Base-by-base conservation (phyloP, 2,113 vertebrate species). In the Myiozetetes cayanensis region DNA sequence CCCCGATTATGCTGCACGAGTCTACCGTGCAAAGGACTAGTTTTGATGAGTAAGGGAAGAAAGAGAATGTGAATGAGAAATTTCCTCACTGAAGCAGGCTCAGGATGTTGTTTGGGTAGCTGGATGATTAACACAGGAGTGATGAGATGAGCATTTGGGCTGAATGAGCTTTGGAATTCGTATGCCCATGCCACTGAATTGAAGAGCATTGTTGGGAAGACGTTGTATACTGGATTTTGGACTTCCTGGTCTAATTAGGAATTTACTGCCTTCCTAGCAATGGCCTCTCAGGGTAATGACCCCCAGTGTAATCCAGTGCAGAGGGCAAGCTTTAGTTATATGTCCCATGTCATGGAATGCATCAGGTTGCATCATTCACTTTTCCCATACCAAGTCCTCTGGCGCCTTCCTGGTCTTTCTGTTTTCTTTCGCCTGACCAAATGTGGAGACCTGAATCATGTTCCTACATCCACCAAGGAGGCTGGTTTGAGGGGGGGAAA, bases 301-400 rank as follows among this genome's bases (percentile, higher is more conserved):
- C 24, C 21, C 1, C 24, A 4, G 0, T 37, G 43, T 67, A 62
- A 49, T 33, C 20, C 49, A 27, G n/a, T 17, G 16, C 17, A 56
- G 7, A 25, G 35, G 2, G 31, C 8, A 8, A 17, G 12, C 28
- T 59, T 10, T 27, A 62, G 15, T 63, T 33, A 10, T 2, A 14
- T 0, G 0, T 37, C 25, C 43, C 30, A 5, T 20, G 25, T 35
- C 25, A 75, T 37, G 20, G 15, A 23, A 56, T 22, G 5, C 33
- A n/a, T 30, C 4, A 14, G 59, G 33, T 23, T 72, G 33, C 25
- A 30, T 47, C 44, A 12, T 49, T 67, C 12, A 9, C 8, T 50
- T 79, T 28, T 56, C n/a, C 31, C 30, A 2, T 52, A n/a, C 20
- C 17, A 30, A 63, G 62, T 80, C 37, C 27, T 46, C 10, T 22